Conservation (phyloP, 1,140 invertebrate species). For the Elysia chlorotica region DNA sequence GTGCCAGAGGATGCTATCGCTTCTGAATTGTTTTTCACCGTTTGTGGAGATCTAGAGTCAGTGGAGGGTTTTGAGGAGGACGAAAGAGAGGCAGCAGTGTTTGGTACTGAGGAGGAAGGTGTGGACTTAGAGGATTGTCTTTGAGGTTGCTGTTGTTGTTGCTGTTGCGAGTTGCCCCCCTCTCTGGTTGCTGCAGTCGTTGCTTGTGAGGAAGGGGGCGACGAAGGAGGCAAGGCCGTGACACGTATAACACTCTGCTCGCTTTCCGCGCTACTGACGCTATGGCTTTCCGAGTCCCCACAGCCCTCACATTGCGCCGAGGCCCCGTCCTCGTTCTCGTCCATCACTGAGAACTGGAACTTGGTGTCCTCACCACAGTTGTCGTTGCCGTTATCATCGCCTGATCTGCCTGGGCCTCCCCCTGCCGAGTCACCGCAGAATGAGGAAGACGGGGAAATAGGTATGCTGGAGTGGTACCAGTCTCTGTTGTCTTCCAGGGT, state of each 20-base stretch:
- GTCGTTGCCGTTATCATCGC: no score
- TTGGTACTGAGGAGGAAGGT: background rate
- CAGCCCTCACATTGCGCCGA: no score
- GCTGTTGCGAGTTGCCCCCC: background rate
- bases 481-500: conserved; percentile 97
- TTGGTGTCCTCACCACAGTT: conserved; percentile 52
- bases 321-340: no score
- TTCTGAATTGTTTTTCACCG: background rate
- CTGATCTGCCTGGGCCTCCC: no score
- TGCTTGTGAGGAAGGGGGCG: no score
- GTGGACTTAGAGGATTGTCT: no score
- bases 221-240: background rate
- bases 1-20: no score
- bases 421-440: conserved; percentile 45
- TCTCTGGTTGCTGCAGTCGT: no score
- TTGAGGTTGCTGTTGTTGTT: background rate
- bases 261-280: conserved; percentile 19
- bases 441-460: conserved; percentile 65
- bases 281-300: conserved; percentile 26
- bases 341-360: conserved; percentile 51
- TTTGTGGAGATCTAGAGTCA: background rate
- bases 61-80: background rate
- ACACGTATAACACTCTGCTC: conserved; percentile 24
- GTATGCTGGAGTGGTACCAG: conserved; percentile 82
- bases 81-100: background rate